Evolutionary conservation across 2,113 vertebrate species (phyloP), one percentile per base, ranked within the genome.

Genomic region (Coregonus clupeaformis): DNA sequence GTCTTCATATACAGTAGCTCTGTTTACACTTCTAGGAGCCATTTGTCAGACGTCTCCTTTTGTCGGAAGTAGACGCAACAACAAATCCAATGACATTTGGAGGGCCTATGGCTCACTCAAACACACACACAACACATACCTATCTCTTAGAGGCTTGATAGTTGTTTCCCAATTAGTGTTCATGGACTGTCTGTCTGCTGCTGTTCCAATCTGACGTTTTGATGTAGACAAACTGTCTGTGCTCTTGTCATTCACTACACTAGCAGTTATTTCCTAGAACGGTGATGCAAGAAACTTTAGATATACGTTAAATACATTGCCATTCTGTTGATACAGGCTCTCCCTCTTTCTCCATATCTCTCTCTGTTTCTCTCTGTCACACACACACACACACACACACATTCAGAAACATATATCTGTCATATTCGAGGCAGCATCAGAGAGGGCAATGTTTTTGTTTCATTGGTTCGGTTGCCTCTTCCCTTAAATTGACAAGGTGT

Each of bases 21-120:
- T 90, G 89, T 92, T 91, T 93, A 92, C 88, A 86, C 90, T 88
- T 88, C 90, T 88, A 14, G 49, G 16, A 18, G 16, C 49, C 5
- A 14, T 52, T 52, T 68, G 73, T 84, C 88, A 75, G 75, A 87
- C 74, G 76, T 83, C 85, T 85, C 85, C 71, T 88, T 86, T 70
- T 82, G 82, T 85, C 81, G 77, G 88, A 86, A 89, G 87, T 83
- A 69, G 75, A 85, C 49, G 49, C 16, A 52, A 85, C 79, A 77
- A 76, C 79, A 81, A 84, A 79, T 80, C 76, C 69, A 52, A 52
- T 52, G 49, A 18, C 5, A 14, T 14, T 69, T 74, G 75, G 69
- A 79, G 72, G 74, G 78, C 64, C 36, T 42, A 42, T 42, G 36
- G 36, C 82, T 77, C 69, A 42, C 36, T 11, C 36, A 11, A 1